A percentile compares a stretch with the other conserved stretches of the same genome.
phyloP scores from a whole-genome alignment of 1,140 invertebrate species.

The Ganaspis sp. region DNA sequence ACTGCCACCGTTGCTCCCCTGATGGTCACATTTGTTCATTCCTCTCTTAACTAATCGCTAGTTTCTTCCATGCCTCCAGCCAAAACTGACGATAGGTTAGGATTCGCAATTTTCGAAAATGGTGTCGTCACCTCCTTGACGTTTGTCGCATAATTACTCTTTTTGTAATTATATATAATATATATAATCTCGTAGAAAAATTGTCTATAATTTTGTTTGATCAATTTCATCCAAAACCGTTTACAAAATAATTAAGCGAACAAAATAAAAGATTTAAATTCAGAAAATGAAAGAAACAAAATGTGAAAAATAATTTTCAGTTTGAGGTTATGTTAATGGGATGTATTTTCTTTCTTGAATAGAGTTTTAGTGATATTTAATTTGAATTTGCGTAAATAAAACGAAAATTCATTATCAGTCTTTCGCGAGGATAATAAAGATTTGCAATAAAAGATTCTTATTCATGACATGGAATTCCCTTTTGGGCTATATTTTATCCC shows the following conservation, averaged over 20 bases:
- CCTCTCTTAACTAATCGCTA: neutral
- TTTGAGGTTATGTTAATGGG: no score
- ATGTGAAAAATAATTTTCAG: neutral
- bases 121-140: neutral
- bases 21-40: neutral
- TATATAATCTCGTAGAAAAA: no score
- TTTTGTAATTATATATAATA: no score
- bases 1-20: slow-evolving; percentile 69
- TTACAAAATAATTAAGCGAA: no score
- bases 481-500: slow-evolving; percentile 1
- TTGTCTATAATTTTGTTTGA: no score
- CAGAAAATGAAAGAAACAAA: no score
- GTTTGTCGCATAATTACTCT: neutral
- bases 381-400: neutral
- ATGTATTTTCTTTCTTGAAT: no score
- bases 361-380: neutral
- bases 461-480: slow-evolving; percentile 6
- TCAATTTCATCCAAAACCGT: no score
- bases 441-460: neutral
- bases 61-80: neutral
- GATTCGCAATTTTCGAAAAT: neutral
- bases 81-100: neutral
- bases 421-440: neutral
- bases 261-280: no score
- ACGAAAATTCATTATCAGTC: no score